Evolutionary conservation across 37 sponge, comb jelly and placozoan genomes (phyloP), one percentile per base, ranked within the genome.

Genomic region (Agelas oroides): DNA sequence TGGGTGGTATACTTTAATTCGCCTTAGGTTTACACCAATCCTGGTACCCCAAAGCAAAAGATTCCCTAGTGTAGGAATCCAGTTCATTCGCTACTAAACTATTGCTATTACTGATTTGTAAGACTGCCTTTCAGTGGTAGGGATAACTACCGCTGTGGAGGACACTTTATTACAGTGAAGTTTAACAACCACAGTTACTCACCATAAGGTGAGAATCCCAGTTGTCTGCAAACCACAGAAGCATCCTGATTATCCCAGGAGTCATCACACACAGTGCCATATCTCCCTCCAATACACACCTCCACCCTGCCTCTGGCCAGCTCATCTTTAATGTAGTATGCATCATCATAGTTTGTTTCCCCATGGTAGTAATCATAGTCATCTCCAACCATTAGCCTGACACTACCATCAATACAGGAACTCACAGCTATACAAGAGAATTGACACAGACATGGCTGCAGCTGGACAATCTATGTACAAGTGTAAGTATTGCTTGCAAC

Each of bases 311-410:
- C 83, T 2, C 73, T 61, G 35, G 60, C 34, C 25, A 83, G 64
- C 15, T 59, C 36, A 53, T 33, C 25, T 30, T 61, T 52, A 15
- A 83, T 60, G 60, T 53, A 83, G 83, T 73, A 83, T 0, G 31
- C 32, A 27, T 60, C 53, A 46, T 72, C 74, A 61, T 71, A 81
- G 40, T 39, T 33, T 1, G 57, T 39, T 19, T 56, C 69, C 15
- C 58, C 70, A 24, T 34, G 31, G 36, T 46, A 67, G 56, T 57
- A 81, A 17, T 69, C 70, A 52, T 89, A 53, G 87, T 76, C 30
- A 32, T 58, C 66, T 81, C 86, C 94, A 83, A 93, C 87, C 74
- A 89, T 36, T 8, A 86, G 34, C 77, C 75, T 2, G 75, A 86
- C 14, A 79, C 85, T 36, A 79, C 94, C 67, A 13, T 65, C 56